Conservation (phyloP, 2,113 vertebrate species). For the Mixornis gularis region DNA sequence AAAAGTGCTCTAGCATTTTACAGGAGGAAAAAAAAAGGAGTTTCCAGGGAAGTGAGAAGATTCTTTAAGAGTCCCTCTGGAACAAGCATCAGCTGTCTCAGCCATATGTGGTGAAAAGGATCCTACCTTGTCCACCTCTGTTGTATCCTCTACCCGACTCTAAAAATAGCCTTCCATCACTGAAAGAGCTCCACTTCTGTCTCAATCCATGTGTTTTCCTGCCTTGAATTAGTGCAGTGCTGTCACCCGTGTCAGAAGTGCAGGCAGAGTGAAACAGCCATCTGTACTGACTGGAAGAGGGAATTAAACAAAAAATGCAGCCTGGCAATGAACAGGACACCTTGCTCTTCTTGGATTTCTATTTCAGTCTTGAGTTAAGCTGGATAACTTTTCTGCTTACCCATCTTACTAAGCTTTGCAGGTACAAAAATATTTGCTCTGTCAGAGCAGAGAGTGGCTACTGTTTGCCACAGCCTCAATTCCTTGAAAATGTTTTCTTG, state of each 20-base stretch:
- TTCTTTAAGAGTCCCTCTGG: background rate
- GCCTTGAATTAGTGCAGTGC: background rate
- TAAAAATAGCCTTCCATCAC: background rate
- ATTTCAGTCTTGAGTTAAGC: background rate
- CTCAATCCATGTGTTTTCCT: background rate
- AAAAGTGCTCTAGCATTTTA: background rate
- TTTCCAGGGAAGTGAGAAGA: conserved; percentile 1
- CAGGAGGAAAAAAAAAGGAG: background rate
- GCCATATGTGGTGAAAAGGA: background rate
- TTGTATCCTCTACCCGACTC: background rate
- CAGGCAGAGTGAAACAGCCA: background rate
- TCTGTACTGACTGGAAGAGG: background rate
- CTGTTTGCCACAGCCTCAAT: background rate
- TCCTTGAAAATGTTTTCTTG: conserved; percentile 23
- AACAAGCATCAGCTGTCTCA: background rate
- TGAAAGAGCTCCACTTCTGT: background rate
- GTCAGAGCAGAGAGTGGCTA: background rate
- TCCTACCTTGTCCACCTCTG: background rate
- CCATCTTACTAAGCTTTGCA: conserved; percentile 7
- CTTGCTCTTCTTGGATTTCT: background rate
- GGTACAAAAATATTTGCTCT: conserved; percentile 34
- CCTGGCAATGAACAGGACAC: background rate
- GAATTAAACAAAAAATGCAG: background rate
- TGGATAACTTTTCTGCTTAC: background rate
- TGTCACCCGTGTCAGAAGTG: background rate